Percentiles rank a stretch among this genome's conserved stretches.
phyloP scores from a whole-genome alignment of 2,797 vertebrate genomes.

The Chromobotia macracanthus region DNA sequence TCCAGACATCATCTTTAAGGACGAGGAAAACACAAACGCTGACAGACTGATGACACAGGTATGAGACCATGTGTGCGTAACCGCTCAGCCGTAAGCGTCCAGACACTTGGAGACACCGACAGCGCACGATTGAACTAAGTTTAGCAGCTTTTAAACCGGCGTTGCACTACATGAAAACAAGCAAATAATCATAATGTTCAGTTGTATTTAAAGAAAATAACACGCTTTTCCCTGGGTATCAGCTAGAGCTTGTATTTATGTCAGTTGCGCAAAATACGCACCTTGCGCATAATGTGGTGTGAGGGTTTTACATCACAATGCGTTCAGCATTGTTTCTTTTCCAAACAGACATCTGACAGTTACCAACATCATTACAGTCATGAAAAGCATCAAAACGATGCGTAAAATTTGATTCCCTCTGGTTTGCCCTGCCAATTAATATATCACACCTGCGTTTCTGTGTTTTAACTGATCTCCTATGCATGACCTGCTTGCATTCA shows the following conservation, averaged over 20 bases:
- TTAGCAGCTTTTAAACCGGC: not conserved
- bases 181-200: not conserved
- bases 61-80: slow-evolving; percentile 59
- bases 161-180: no score
- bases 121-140: not conserved
- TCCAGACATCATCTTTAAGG: slow-evolving; percentile 91
- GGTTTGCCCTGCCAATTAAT: not conserved
- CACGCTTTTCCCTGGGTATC: not conserved
- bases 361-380: slow-evolving; percentile 17
- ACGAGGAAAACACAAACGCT: slow-evolving; percentile 91
- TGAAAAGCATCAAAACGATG: not conserved
- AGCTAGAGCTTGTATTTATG: not conserved
- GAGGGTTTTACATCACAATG: not conserved
- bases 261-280: not conserved
- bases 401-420: slow-evolving; percentile 13
- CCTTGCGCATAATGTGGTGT: not conserved
- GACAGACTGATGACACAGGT: slow-evolving; percentile 93
- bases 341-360: slow-evolving; percentile 25
- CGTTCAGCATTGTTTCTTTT: not conserved
- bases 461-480: slow-evolving; percentile 31
- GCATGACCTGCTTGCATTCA: slow-evolving; percentile 38
- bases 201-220: not conserved
- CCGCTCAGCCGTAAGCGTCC: not conserved
- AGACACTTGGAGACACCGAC: slow-evolving; percentile 15
- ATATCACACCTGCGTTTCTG: slow-evolving; percentile 32